Base-by-base conservation (phyloP, 2,888 invertebrate species). In the Neria commutata region DNA sequence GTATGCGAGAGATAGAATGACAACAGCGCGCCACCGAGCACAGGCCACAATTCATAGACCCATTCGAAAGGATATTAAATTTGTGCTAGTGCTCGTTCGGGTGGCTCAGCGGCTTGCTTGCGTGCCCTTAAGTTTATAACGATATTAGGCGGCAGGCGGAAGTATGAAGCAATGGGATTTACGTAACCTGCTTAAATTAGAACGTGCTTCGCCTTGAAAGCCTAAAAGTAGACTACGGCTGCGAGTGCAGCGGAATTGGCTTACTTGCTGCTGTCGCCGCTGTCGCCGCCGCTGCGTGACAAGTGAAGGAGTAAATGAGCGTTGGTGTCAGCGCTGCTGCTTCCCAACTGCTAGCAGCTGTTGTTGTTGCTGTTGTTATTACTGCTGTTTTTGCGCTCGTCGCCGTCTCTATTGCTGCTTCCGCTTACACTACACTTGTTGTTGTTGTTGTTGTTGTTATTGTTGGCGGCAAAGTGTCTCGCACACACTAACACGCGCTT, bases 351-450 rank as follows among this genome's bases (percentile, higher is more conserved):
- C n/a, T n/a, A n/a, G 10, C n/a, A 14, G 10, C 37, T 42, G 4
- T 42, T 19, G 17, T 21, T 57, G 23, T 46, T 25, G 21, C 42
- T 54, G n/a, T 42, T 56, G 25, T 48, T 52, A 8, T 52, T 46
- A 19, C 25, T 49, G 33, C 60, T 46, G 25, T 45, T 53, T 10
- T 42, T 42, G 42, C 11, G 11, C 29, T 11, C 29, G 29, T 11
- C 11, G 29, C 11, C 6, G 11, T 11, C 11, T 29, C 6, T 29
- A 29, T 42, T 42, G 42, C n/a, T 42, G 42, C n/a, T 42, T 6
- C 42, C 19, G 42, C 42, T 42, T n/a, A 42, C n/a, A 6, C 19
- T n/a, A 42, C n/a, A 8, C 6, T 29, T 29, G 29, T 29, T 29
- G 29, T 29, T 11, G 29, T 29, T 29, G 29, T 29, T 29, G 29